Evolutionary conservation across 1,140 invertebrate genomes (phyloP).

Genomic region (Cydia pomonella): DNA sequence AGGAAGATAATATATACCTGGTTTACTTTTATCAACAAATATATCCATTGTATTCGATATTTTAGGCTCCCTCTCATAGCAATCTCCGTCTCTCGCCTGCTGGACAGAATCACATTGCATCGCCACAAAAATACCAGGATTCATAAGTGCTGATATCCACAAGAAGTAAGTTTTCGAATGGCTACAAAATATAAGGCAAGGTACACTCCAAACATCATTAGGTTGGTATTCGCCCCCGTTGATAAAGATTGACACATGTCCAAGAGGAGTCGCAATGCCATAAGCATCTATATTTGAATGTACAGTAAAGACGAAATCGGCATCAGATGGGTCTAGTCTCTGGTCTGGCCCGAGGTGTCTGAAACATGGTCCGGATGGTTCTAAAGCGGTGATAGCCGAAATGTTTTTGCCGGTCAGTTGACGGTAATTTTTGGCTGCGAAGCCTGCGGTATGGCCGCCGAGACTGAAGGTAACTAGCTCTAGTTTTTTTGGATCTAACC

Average conservation of each 20-base stretch:
- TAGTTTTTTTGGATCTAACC: background rate
- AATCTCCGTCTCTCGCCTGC: conserved; percentile 56
- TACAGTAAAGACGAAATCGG: conserved; percentile 54
- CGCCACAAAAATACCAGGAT: conserved; percentile 58
- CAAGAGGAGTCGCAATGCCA: conserved; percentile 84
- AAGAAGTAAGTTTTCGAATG: conserved; percentile 54
- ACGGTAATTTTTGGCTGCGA: background rate
- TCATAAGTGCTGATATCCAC: conserved; percentile 54
- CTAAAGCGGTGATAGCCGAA: conserved; percentile 63
- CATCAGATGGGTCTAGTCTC: background rate
- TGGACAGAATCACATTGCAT: conserved; percentile 65
- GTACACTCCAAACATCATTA: conserved; percentile 63
- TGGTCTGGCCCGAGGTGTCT: background rate
- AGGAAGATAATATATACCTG: conserved; percentile 61
- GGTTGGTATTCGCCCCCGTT: conserved; percentile 81
- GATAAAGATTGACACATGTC: conserved; percentile 82
- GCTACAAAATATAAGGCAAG: conserved; percentile 59
- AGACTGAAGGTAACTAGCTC: background rate
- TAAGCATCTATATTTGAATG: conserved; percentile 85
- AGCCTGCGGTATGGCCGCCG: background rate
- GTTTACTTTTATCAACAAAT: conserved; percentile 50
- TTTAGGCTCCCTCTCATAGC: conserved; percentile 52
- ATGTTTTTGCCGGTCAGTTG: conserved; percentile 62
- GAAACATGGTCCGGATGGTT: conserved; percentile 56
- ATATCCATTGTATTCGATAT: conserved; percentile 59